Conservation (phyloP, 2,888 invertebrate genomes). For the Andrena bicolor region DNA sequence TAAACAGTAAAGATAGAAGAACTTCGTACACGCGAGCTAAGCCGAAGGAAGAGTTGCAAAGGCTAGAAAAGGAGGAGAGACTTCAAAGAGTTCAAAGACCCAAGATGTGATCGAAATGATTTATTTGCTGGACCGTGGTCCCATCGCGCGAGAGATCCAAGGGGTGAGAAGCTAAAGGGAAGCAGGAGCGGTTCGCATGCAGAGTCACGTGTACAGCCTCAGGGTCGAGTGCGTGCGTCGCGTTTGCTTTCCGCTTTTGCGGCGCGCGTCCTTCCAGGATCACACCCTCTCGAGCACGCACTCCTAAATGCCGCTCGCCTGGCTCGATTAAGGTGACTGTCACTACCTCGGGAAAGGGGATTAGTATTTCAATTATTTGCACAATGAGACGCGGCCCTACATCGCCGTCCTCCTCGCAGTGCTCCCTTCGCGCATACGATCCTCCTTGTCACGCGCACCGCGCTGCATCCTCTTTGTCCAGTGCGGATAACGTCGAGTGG, state of each 20-base stretch:
- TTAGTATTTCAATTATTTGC: slow-evolving; percentile 85
- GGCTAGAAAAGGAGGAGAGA: neutral
- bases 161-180: slow-evolving; percentile 5
- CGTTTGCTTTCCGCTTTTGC: slow-evolving; percentile 75
- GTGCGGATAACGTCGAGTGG: slow-evolving; percentile 78
- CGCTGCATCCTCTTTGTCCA: slow-evolving; percentile 19
- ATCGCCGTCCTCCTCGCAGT: neutral
- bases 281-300: slow-evolving; percentile 75
- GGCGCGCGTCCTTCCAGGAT: slow-evolving; percentile 76
- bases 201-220: slow-evolving; percentile 82
- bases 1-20: too few relatives aligned
- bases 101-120: neutral
- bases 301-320: slow-evolving; percentile 53
- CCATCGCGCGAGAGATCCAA: slow-evolving; percentile 10
- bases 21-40: too few relatives aligned
- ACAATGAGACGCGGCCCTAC: slow-evolving; percentile 73
- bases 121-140: neutral
- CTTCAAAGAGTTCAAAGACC: neutral
- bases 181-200: slow-evolving; percentile 68
- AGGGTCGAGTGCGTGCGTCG: slow-evolving; percentile 60
- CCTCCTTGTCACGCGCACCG: neutral
- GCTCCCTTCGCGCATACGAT: neutral
- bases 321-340: slow-evolving; percentile 62
- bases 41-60: too few relatives aligned
- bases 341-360: slow-evolving; percentile 73